Base-by-base conservation (phyloP, 2,797 vertebrate genomes). In the Pelochelys cantorii region DNA sequence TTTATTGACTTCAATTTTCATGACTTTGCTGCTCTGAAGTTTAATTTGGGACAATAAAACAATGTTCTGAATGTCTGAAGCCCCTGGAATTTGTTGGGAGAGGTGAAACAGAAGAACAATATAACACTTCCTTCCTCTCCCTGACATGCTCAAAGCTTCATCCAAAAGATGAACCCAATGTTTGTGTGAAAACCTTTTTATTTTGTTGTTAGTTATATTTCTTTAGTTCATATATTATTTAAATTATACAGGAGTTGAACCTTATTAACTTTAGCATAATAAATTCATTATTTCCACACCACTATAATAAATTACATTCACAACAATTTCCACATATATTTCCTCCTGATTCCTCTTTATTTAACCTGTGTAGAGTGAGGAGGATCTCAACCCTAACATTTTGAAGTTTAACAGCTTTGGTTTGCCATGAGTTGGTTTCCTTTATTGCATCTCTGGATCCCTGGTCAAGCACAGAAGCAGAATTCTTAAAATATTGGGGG, bases 81-180 rank as follows among this genome's bases (percentile, higher is more conserved):
- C n/a, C 62, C 17, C 1, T 68, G 62, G 31, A 68, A 68, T 68
- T 68, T 68, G 62, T 68, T 68, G 20, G 31, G n/a, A 68, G 31
- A n/a, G 15, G 15, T 68, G 62, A 34, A 68, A 68, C 14, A 68
- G 62, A 68, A 68, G 62, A 68, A 79, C 88, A 96, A 87, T 84
- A 42, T 89, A 92, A 13, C 78, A 54, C 79, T 89, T 81, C 29
- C 86, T 84, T n/a, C 14, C 10, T 83, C 92, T 95, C 94, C 60
- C 27, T 86, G 90, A 14, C 92, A 52, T 85, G 42, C 56, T 88
- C 42, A 78, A 92, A 29, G 88, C 10, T 92, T 89, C 54, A 85
- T 34, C 31, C 15, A n/a, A 68, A 68, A 65, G 31, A 65, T 65
- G 60, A 89, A 93, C 81, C 83, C 87, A 93, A 81, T n/a, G 22